These are phyloP conservation scores for Xestobium rufovillosum DNA, from an alignment of 2,888 invertebrate genomes.

Conservation along the genomic window DNA sequence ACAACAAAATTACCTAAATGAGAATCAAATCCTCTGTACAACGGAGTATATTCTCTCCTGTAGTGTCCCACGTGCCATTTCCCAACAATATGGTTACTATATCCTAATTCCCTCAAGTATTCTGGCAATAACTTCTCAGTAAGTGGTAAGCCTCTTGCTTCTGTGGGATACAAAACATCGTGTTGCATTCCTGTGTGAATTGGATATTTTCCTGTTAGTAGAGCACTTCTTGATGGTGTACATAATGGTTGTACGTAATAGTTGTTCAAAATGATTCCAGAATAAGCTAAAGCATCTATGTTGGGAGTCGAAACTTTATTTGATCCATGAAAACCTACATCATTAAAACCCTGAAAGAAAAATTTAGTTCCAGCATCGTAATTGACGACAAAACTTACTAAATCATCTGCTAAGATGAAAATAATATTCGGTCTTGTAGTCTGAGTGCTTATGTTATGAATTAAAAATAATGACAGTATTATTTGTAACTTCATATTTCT, in stretches of 20 bases:
- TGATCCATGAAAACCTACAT: conserved; percentile 87
- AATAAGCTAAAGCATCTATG: conserved; percentile 79
- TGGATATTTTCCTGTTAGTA: conserved; percentile 89
- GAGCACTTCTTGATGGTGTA: conserved; percentile 79
- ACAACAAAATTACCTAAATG: conserved; percentile 49
- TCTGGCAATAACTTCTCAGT: conserved; percentile 74
- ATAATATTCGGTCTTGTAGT: conserved; percentile 71
- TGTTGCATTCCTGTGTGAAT: conserved; percentile 84
- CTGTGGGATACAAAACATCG: conserved; percentile 64
- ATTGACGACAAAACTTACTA: no score
- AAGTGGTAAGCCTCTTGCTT: conserved; percentile 76
- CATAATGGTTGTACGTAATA: conserved; percentile 90
- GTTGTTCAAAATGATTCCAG: conserved; percentile 74
- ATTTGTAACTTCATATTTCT: no score
- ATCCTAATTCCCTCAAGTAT: conserved; percentile 72
- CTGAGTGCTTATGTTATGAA: no score
- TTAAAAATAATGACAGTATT: no score
- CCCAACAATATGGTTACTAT: conserved; percentile 74
- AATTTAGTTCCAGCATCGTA: no score
- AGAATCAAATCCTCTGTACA: conserved; percentile 62
- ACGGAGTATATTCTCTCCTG: conserved; percentile 57
- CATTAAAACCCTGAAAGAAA: conserved; percentile 76
- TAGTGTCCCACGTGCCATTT: conserved; percentile 89
- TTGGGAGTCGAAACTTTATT: conserved; percentile 85
- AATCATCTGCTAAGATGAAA: conserved; percentile 79